A percentile compares a stretch with the other conserved stretches of the same genome.
phyloP scores from a whole-genome alignment of 2,797 vertebrate species.

The Coranthus polyacanthus region DNA sequence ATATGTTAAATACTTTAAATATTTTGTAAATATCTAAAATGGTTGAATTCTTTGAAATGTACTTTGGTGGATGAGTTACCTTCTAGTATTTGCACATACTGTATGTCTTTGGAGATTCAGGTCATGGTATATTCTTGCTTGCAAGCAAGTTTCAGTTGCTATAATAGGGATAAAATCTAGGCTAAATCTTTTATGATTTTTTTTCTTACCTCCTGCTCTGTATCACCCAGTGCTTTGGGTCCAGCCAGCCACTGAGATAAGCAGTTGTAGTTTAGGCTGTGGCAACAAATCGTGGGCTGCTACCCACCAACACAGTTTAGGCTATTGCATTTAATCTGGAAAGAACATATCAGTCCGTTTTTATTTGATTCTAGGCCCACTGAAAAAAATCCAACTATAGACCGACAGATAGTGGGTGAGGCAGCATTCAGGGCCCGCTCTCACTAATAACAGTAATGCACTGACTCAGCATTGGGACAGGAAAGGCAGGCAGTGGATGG shows the following conservation, averaged over 20 bases:
- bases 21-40: too few relatives aligned
- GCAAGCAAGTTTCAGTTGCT: too few relatives aligned
- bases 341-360: conserved; percentile 50
- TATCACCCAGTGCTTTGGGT: neutral
- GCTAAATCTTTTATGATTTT: neutral
- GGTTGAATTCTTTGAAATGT: too few relatives aligned
- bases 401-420: conserved; percentile 46
- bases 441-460: conserved; percentile 79
- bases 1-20: too few relatives aligned
- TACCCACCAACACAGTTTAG: conserved; percentile 21
- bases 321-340: conserved; percentile 46
- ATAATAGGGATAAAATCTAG: too few relatives aligned
- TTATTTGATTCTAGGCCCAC: conserved; percentile 46
- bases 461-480: conserved; percentile 77
- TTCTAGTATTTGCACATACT: too few relatives aligned
- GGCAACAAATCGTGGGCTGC: conserved; percentile 27
- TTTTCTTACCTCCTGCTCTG: conserved; percentile 5
- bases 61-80: too few relatives aligned
- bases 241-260: conserved; percentile 15
- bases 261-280: conserved; percentile 22
- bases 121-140: too few relatives aligned
- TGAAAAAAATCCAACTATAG: conserved; percentile 19
- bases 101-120: too few relatives aligned
- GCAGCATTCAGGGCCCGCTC: conserved; percentile 59
- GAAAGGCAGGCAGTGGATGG: conserved; percentile 38